Conservation (phyloP, 2,888 invertebrate species). For the Drosophila picticornis region DNA sequence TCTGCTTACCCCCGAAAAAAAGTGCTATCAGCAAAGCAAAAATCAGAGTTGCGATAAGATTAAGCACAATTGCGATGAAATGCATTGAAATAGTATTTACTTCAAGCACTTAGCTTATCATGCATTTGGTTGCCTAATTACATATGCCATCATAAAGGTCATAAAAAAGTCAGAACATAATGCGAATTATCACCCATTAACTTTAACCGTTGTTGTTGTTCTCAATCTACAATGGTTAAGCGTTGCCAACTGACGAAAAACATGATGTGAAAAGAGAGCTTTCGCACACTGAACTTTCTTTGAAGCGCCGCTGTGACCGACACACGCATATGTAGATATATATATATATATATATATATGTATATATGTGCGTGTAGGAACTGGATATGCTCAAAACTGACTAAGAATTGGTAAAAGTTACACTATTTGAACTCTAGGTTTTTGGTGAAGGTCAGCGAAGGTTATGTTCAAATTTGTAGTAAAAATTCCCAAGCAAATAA, state of each 20-base stretch:
- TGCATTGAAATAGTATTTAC: conserved; percentile 23
- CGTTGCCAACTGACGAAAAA: conserved; percentile 41
- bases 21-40: conserved; percentile 22
- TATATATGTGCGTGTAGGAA: conserved; percentile 7
- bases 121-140: conserved; percentile 35
- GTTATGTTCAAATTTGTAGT: conserved; percentile 42
- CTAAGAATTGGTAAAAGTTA: conserved; percentile 11
- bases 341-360: neutral
- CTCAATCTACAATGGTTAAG: conserved; percentile 13
- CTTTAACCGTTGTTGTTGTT: conserved; percentile 25
- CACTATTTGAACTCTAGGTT: neutral
- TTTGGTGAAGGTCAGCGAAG: conserved; percentile 63
- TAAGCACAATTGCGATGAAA: conserved; percentile 12
- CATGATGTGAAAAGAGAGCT: conserved; percentile 18
- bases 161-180: conserved; percentile 44
- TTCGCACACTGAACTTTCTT: conserved; percentile 28
- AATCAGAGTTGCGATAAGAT: conserved; percentile 25
- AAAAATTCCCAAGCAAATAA: conserved; percentile 21
- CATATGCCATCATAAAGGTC: conserved; percentile 18
- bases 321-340: neutral
- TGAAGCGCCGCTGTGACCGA: conserved; percentile 14
- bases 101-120: conserved; percentile 40
- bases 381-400: conserved; percentile 23
- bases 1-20: conserved; percentile 8
- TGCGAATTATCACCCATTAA: conserved; percentile 25